phyloP scores from a whole-genome alignment of 2,888 invertebrate genomes.

The Cephus spinipes region DNA sequence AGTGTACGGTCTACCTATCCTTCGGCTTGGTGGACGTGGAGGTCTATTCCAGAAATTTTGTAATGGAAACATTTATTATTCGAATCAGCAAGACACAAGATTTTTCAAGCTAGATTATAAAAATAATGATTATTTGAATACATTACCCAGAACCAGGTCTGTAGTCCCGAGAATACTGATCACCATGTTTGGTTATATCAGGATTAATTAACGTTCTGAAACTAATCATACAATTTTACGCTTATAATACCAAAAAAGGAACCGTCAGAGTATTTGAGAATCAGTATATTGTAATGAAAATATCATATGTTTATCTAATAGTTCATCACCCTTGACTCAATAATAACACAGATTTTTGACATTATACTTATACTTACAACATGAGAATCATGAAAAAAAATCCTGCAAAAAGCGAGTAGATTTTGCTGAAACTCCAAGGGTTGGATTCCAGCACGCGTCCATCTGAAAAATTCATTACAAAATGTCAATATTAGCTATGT shows the following conservation, averaged over 20 bases:
- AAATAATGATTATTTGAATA: conserved; percentile 1
- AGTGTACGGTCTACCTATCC: conserved; percentile 45
- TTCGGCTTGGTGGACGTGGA: conserved; percentile 44
- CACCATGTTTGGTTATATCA: conserved; percentile 27
- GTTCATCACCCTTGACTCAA: no score
- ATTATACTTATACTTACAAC: conserved; percentile 43
- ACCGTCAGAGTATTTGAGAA: neutral
- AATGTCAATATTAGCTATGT: neutral
- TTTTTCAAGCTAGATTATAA: neutral
- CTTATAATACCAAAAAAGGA: neutral
- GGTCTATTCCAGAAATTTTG: conserved; percentile 30
- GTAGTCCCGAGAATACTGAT: conserved; percentile 37
- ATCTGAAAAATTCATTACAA: conserved; percentile 29
- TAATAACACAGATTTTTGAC: neutral
- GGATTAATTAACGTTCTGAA: conserved; percentile 50
- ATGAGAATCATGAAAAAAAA: conserved; percentile 43
- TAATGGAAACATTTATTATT: neutral
- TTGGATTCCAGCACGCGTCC: conserved; percentile 35
- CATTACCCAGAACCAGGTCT: conserved; percentile 47
- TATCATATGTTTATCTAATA: no score
- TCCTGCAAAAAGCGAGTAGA: conserved; percentile 38
- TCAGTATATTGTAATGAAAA: no score
- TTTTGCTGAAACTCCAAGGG: conserved; percentile 38
- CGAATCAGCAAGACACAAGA: no score
- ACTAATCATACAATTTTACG: conserved; percentile 29